A percentile compares a stretch with the other conserved stretches of the same genome.
Conservation (phyloP, 1,140 invertebrate species). For the Copidosoma floridanum region DNA sequence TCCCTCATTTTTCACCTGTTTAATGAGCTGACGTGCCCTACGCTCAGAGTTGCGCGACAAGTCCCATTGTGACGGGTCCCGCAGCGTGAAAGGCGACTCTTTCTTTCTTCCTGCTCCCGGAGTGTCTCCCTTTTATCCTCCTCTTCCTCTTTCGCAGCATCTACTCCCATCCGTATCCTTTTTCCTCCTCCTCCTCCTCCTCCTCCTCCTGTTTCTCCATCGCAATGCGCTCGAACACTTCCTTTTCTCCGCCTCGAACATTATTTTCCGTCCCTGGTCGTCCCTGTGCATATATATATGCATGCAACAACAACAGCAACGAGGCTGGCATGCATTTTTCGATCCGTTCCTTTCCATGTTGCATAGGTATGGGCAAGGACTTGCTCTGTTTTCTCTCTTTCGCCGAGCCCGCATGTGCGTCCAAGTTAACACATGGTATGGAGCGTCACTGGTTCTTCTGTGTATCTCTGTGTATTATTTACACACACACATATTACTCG, state of each 20-base stretch:
- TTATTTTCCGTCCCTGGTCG: conserved; percentile 4
- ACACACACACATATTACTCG: no score
- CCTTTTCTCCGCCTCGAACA: neutral
- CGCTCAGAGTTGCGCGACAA: neutral
- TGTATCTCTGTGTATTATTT: no score
- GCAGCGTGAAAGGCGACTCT: conserved; percentile 11
- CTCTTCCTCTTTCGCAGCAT: neutral
- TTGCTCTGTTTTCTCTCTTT: no score
- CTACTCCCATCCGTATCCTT: neutral
- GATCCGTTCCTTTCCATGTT: no score
- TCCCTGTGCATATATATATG: no score
- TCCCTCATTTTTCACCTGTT: conserved; percentile 24
- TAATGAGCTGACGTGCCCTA: no score
- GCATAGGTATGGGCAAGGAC: no score
- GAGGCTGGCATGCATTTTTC: no score
- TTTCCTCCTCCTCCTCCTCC: conserved; percentile 28
- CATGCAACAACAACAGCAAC: no score
- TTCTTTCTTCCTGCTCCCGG: conserved; percentile 25
- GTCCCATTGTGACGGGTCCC: conserved; percentile 15
- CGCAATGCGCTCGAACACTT: neutral
- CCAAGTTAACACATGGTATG: no score
- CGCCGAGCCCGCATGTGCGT: no score
- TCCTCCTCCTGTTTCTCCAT: conserved; percentile 13
- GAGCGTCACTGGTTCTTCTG: no score
- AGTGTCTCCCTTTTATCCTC: neutral